Conservation (phyloP, 2,888 invertebrate species). For the Caenorhabditis sp. region DNA sequence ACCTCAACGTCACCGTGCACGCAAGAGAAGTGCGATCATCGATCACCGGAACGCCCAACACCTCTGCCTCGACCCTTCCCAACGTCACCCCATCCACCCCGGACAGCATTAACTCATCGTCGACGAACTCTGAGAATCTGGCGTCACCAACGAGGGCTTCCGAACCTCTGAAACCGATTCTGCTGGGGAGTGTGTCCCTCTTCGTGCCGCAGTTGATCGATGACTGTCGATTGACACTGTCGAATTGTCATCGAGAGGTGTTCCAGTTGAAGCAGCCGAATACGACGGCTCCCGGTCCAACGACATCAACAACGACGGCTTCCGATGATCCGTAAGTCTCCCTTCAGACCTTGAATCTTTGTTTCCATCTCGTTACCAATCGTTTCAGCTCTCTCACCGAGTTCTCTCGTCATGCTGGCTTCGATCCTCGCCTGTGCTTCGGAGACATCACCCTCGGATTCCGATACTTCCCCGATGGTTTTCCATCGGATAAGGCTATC, state of each 20-base stretch:
- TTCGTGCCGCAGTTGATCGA: conserved; percentile 80
- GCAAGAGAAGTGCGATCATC: conserved; percentile 61
- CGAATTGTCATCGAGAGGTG: conserved; percentile 80
- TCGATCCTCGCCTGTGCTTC: conserved; percentile 93
- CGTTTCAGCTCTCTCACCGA: conserved; percentile 64
- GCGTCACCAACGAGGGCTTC: conserved; percentile 2
- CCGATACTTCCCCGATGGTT: conserved; percentile 75
- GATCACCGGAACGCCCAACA: conserved; percentile 42
- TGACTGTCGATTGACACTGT: conserved; percentile 80
- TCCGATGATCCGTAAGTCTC: conserved; percentile 35
- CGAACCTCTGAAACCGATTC: conserved; percentile 62
- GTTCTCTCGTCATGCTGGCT: conserved; percentile 88
- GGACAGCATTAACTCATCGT: conserved; percentile 39
- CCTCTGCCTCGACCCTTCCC: conserved; percentile 30
- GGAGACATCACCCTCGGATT: conserved; percentile 93
- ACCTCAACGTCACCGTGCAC: conserved; percentile 79
- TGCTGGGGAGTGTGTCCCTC: conserved; percentile 76
- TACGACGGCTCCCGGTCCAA: background rate
- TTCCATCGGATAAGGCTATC: conserved; percentile 69
- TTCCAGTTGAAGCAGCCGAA: conserved; percentile 78
- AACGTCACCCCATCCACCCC: conserved; percentile 39
- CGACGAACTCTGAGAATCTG: conserved; percentile 18
- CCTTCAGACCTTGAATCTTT: too few species aligned
- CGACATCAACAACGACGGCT: conserved; percentile 32
- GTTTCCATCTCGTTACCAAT: too few species aligned